Evolutionary conservation across 2,888 invertebrate species (phyloP).

Genomic region (Halictus ligatus): DNA sequence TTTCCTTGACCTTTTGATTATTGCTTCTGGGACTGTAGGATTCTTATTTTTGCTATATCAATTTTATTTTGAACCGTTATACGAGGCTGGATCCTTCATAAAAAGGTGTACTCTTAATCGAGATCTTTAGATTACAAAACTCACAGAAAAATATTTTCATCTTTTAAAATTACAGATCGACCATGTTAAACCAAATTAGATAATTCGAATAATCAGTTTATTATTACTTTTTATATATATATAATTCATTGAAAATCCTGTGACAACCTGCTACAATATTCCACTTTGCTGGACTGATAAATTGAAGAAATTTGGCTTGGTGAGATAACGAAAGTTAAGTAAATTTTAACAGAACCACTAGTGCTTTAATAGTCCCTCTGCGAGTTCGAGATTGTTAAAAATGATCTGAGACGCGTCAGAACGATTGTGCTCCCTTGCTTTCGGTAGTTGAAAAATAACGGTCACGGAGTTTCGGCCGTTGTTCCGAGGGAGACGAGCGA

Average conservation of each 20-base stretch:
- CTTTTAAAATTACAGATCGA: too few relatives aligned
- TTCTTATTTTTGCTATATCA: background rate
- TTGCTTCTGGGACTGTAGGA: background rate
- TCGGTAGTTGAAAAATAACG: background rate
- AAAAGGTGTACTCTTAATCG: too few relatives aligned
- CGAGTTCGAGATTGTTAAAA: background rate
- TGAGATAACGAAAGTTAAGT: background rate
- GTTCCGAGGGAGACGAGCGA: background rate
- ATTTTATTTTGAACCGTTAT: background rate
- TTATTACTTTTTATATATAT: too few relatives aligned
- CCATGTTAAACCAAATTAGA: background rate
- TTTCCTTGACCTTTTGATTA: background rate
- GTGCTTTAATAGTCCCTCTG: too few relatives aligned
- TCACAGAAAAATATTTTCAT: background rate
- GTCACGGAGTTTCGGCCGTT: background rate
- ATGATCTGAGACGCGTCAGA: background rate
- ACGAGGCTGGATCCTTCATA: too few relatives aligned
- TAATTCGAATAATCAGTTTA: background rate
- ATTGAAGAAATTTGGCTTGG: background rate
- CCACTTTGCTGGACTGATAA: background rate
- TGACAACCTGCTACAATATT: too few relatives aligned
- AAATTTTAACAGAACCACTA: too few relatives aligned
- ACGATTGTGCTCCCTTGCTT: background rate
- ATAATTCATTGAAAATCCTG: too few relatives aligned
- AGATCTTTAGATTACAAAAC: background rate